A percentile compares a stretch with the other conserved stretches of the same genome.
These are phyloP conservation scores for Manacus vitellinus DNA, from an alignment of 2,113 vertebrate species.

Conservation along the genomic window DNA sequence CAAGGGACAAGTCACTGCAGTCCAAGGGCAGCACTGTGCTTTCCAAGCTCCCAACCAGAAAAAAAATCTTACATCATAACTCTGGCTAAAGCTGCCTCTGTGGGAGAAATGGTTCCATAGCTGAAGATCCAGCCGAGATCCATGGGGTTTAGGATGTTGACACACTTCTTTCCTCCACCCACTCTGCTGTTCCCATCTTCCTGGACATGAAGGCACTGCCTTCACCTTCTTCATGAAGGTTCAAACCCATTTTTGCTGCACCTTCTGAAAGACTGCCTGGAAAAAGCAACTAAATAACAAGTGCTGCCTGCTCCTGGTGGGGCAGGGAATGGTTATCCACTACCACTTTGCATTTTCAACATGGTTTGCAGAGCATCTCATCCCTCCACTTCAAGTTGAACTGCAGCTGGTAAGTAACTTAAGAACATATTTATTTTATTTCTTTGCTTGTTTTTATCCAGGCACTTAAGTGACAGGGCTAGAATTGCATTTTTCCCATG, in stretches of 20 bases:
- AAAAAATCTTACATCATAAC: not conserved
- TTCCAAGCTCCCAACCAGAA: not conserved
- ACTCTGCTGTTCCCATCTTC: not conserved
- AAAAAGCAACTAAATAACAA: not conserved
- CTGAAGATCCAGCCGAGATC: not conserved
- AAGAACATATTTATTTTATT: not conserved
- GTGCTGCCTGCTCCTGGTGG: not conserved
- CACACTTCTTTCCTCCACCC: not conserved
- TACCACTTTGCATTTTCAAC: not conserved
- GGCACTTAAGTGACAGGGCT: not conserved
- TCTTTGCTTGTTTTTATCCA: not conserved
- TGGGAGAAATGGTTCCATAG: not conserved
- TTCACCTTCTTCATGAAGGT: not conserved
- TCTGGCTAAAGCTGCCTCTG: not conserved
- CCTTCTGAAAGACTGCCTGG: not conserved
- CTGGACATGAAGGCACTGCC: rapidly evolving
- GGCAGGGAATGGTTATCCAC: not conserved
- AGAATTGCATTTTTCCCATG: not conserved
- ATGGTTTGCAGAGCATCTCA: not conserved
- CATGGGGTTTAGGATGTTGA: not conserved
- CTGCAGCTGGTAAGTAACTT: not conserved
- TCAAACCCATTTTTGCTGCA: not conserved
- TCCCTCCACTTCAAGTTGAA: not conserved
- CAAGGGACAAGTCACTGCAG: not conserved
- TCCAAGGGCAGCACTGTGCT: not conserved